Evolutionary conservation across 64 coral and sea anemone genomes (phyloP).

Genomic region (Montipora cactus): DNA sequence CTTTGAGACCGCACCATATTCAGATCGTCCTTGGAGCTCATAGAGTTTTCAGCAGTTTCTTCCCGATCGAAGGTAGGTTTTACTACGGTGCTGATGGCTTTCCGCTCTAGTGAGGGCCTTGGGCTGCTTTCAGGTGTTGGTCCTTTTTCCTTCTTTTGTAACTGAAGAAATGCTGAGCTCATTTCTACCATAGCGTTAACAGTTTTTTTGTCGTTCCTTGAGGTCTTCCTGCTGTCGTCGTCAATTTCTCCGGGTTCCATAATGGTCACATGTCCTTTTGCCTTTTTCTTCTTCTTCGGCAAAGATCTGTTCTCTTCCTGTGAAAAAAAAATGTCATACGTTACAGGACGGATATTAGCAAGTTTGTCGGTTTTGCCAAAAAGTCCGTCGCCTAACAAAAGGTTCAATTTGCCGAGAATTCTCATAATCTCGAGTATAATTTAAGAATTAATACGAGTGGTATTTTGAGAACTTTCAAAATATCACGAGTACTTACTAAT

Average conservation of each 20-base stretch:
- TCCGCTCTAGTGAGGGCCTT: background rate
- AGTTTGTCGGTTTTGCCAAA: too few species aligned
- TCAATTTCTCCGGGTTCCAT: background rate
- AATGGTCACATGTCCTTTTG: too few species aligned
- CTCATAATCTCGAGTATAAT: too few species aligned
- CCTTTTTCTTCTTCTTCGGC: background rate
- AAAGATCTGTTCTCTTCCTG: background rate
- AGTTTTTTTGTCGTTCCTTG: background rate
- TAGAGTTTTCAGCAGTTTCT: background rate
- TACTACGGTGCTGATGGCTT: background rate
- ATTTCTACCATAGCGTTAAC: conserved; percentile 14
- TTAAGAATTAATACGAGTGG: too few species aligned
- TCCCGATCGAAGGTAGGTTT: background rate
- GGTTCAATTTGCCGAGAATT: too few species aligned
- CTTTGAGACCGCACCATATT: conserved; percentile 2
- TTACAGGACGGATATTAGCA: too few species aligned
- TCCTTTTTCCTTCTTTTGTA: background rate
- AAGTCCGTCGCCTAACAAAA: too few species aligned
- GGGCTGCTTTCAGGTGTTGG: background rate
- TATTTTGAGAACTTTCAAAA: too few species aligned
- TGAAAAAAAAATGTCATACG: background rate
- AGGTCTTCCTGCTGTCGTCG: background rate
- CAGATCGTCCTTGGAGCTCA: conserved; percentile 2
- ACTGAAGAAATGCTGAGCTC: background rate
- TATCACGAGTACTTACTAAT: too few species aligned